These are phyloP conservation scores for Drosophila nigromelanica DNA, from an alignment of 1,140 invertebrate species.

Conservation along the genomic window DNA sequence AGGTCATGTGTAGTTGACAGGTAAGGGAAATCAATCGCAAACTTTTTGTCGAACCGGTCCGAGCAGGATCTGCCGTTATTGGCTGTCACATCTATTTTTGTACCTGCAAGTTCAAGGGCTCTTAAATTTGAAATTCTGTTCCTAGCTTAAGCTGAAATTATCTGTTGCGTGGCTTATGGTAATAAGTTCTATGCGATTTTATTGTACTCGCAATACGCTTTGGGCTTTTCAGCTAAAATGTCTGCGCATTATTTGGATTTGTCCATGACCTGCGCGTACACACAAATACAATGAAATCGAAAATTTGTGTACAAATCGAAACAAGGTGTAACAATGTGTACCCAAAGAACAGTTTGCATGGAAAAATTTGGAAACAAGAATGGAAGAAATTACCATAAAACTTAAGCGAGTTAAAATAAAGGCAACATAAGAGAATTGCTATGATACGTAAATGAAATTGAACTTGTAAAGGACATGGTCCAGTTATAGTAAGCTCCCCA, in stretches of 20 bases:
- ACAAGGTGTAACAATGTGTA: not conserved
- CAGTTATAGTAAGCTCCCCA: too few relatives aligned
- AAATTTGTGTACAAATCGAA: constrained; percentile 39
- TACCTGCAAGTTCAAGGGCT: not conserved
- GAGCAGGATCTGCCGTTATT: constrained; percentile 4
- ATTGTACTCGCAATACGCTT: not conserved
- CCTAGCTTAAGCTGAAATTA: constrained; percentile 54
- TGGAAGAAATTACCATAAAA: too few relatives aligned
- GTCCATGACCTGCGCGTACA: constrained; percentile 4
- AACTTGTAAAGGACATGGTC: too few relatives aligned
- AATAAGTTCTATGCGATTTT: constrained; percentile 41
- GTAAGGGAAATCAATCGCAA: not conserved
- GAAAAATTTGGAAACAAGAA: not conserved
- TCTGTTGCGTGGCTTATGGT: constrained; percentile 62
- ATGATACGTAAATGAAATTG: too few relatives aligned
- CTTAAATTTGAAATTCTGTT: constrained; percentile 16
- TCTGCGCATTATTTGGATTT: constrained; percentile 8
- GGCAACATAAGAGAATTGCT: not conserved
- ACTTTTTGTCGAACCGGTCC: not conserved
- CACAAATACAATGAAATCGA: constrained; percentile 26
- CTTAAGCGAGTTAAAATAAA: not conserved
- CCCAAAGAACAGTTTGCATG: not conserved
- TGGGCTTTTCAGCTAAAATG: constrained; percentile 18
- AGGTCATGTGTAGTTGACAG: not conserved
- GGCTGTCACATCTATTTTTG: constrained; percentile 11